Base-by-base conservation (phyloP, 2,113 vertebrate genomes). In the Gymnobelideus leadbeateri region DNA sequence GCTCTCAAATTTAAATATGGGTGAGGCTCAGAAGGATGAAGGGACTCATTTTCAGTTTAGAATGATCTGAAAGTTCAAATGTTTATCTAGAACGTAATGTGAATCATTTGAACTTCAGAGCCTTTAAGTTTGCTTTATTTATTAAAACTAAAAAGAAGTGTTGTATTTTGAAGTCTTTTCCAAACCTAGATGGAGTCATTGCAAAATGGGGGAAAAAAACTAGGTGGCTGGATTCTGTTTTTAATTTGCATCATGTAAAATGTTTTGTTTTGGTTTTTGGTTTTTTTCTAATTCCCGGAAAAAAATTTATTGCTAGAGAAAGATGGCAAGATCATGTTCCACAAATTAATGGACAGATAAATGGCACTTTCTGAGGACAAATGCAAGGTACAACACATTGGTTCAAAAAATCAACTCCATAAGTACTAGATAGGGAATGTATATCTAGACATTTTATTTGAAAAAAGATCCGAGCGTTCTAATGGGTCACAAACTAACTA, bases 1-100 rank as follows among this genome's bases (percentile, higher is more conserved):
- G 90, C 24, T 26, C 50, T 95, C 12, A 93, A 77, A 94, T 90
- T 92, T 93, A 93, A 16, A 91, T 89, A 92, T 68, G 43, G 12
- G 3, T 46, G 92, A 12, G 16, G 9, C 3, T 77, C n/a, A 51
- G 23, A 52, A 47, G 3, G 14, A 9, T 51, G 52, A 92, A 52
- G 9, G 68, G 2, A 23, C 19, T 84, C 19, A 84, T 84, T 84
- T 84, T 84, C 19, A 43, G 6, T 21, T 54, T 26, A 19, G 43
- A 51, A 90, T 11, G 93, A 93, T 52, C 57, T 55, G 26, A 94
- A 92, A 43, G 89, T 84, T 93, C 11, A 90, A 0, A 14, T 43
- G 0, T 90, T 16, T 50, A 37, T 93, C 14, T 47, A 89, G 89
- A 92, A 0, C 12, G 31, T 93, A 24, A 52, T 54, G 8, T 31